Percentiles rank a stretch among this genome's conserved stretches.
Conservation (phyloP, 2,797 vertebrate genomes). For the Syngnathus rostellatus region DNA sequence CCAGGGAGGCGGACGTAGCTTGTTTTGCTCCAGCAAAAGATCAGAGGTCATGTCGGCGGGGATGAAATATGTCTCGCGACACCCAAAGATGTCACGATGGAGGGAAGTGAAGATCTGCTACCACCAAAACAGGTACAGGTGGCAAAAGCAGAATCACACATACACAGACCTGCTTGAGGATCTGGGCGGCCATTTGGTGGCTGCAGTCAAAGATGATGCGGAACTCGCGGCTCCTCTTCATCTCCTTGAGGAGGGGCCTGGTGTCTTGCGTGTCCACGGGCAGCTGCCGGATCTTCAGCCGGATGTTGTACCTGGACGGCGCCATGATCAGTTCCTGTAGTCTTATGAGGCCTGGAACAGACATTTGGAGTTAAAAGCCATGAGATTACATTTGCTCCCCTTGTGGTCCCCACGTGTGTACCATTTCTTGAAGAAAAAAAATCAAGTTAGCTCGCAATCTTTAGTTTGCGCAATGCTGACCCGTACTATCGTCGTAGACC, state of each 20-base stretch:
- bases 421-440: too few relatives aligned
- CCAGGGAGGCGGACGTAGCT: not conserved
- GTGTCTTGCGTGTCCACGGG: constrained; percentile 85
- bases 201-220: constrained; percentile 98
- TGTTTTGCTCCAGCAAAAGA: not conserved
- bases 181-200: constrained; percentile 91
- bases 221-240: constrained; percentile 94
- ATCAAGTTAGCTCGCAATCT: too few relatives aligned
- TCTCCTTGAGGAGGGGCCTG: constrained; percentile 92
- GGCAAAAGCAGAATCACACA: too few relatives aligned
- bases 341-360: constrained; percentile 82
- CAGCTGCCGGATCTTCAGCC: constrained; percentile 96
- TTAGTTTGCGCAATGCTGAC: constrained; percentile 45
- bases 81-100: not conserved
- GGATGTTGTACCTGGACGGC: constrained; percentile 93
- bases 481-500: constrained; percentile 97
- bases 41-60: not conserved
- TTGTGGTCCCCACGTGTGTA: too few relatives aligned
- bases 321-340: constrained; percentile 99
- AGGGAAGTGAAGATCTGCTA: not conserved
- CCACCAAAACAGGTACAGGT: not conserved
- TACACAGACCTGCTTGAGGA: constrained; percentile 82
- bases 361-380: too few relatives aligned
- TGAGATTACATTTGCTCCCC: too few relatives aligned
- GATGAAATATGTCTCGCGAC: not conserved